Conservation (phyloP, 2,113 vertebrate genomes). For the Cololabis saira region DNA sequence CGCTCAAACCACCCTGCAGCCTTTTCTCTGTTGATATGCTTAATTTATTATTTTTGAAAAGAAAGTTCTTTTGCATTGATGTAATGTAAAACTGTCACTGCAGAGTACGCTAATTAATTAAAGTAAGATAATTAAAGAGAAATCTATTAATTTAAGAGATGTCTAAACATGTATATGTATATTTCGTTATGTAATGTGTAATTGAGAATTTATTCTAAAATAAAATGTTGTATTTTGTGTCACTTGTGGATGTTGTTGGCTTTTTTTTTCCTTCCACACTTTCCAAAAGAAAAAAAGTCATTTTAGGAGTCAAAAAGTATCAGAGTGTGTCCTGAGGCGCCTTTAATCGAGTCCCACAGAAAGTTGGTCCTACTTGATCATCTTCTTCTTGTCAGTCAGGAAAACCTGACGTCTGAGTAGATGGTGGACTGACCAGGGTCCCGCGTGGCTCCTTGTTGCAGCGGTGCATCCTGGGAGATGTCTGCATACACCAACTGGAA, state of each 20-base stretch:
- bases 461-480: slow-evolving; percentile 36
- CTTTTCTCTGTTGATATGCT: slow-evolving; percentile 69
- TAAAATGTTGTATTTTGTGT: slow-evolving; percentile 87
- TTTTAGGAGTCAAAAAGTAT: too few species aligned
- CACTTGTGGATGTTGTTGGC: slow-evolving; percentile 52
- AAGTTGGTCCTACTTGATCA: neutral
- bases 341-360: too few species aligned
- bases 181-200: slow-evolving; percentile 83
- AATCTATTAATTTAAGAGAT: slow-evolving; percentile 77
- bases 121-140: slow-evolving; percentile 60
- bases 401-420: slow-evolving; percentile 70
- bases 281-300: too few species aligned
- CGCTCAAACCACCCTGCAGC: slow-evolving; percentile 54
- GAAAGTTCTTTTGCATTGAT: slow-evolving; percentile 69
- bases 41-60: slow-evolving; percentile 74
- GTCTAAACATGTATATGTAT: slow-evolving; percentile 81
- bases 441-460: slow-evolving; percentile 7
- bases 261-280: too few species aligned
- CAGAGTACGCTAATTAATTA: slow-evolving; percentile 64
- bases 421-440: slow-evolving; percentile 24
- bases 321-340: too few species aligned
- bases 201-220: slow-evolving; percentile 83
- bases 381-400: slow-evolving; percentile 1
- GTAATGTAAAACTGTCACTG: slow-evolving; percentile 77
- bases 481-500: slow-evolving; percentile 75